Base-by-base conservation (phyloP, 2,888 invertebrate genomes). In the Exephanes ischioxanthus region DNA sequence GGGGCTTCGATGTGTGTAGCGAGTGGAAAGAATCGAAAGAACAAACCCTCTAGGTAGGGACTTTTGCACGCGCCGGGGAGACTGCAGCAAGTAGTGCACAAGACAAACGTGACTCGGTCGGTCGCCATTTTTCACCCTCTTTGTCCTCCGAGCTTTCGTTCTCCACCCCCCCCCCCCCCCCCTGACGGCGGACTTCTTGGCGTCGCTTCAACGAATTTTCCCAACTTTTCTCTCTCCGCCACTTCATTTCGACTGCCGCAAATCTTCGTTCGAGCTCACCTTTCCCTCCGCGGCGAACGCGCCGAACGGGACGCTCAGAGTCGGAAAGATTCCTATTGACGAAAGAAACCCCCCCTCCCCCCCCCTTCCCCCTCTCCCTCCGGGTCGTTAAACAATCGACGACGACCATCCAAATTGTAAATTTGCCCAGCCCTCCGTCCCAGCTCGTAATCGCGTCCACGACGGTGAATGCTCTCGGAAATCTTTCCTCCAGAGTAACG, bases 21-120 rank as follows among this genome's bases (percentile, higher is more conserved):
- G 89, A 90, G 89, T 90, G 88, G 89, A 92, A 90, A 90, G 90
- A 93, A 92, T 92, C 91, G 88, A 90, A 92, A 93, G 92, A 93
- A 92, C 92, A 92, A 93, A 93, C 92, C 90, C 86, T 85, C 81
- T 86, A n/a, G 33, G 45, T n/a, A 51, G 51, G 77, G 48, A 79
- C 53, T 66, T 81, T 70, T 73, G 79, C 66, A 75, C 66, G 83
- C 70, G 88, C 87, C 86, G 80, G 72, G 83, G 53, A 70, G 86
- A 86, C 83, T 71, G 79, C 86, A 58, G 89, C 87, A 91, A 92
- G 90, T 92, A 92, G 90, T 91, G 89, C 85, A 77, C 88, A 93
- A 93, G 92, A 93, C 92, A 93, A 93, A 93, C 93, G 93, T 91
- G 92, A 92, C 91, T 89, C 84, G 87, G 87, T 84, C 81, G 88